Percentiles rank a stretch among this genome's conserved stretches.
Evolutionary conservation across 2,888 invertebrate genomes (phyloP).

Genomic region (Apodemia duryi): DNA sequence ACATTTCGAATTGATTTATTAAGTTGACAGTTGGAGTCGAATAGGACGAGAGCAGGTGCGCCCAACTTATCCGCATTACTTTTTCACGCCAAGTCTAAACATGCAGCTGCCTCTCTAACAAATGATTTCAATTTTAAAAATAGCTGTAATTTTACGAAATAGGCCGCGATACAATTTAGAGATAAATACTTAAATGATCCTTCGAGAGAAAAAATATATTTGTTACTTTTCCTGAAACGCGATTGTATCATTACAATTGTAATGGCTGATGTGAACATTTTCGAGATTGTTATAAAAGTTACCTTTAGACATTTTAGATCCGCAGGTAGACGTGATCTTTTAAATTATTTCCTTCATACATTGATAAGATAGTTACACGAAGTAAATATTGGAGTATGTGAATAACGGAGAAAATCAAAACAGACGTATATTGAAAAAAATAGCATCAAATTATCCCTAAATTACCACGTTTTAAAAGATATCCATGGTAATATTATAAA

Average conservation of each 20-base stretch:
- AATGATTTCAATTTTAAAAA: constrained; percentile 21
- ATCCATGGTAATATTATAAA: no score
- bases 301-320: not conserved
- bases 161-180: constrained; percentile 13
- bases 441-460: no score
- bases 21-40: constrained; percentile 16
- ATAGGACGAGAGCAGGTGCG: constrained; percentile 55
- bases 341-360: no score
- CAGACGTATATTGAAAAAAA: no score
- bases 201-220: not conserved
- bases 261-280: not conserved
- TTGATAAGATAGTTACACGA: no score
- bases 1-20: not conserved
- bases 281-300: not conserved
- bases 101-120: constrained; percentile 19
- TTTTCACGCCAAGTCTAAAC: constrained; percentile 27
- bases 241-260: not conserved
- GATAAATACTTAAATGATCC: constrained; percentile 14
- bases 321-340: no score
- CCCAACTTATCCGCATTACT: constrained; percentile 53
- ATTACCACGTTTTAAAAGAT: no score
- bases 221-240: not conserved
- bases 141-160: constrained; percentile 38
- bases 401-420: no score
- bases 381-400: no score